These are phyloP conservation scores for Cottus gobio DNA, from an alignment of 2,113 vertebrate species.

Conservation along the genomic window DNA sequence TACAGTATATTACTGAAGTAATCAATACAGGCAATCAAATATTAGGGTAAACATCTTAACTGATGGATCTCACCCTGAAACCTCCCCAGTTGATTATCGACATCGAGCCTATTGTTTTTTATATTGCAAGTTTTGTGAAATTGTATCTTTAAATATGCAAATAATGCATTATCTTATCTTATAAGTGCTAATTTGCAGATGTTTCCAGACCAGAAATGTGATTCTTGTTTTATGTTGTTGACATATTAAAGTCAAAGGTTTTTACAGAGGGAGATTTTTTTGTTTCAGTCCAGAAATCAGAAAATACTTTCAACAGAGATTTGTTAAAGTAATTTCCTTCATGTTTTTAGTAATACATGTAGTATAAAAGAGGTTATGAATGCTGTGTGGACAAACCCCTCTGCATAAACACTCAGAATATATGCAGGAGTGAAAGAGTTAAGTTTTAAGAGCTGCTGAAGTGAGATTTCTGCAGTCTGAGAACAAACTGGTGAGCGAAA, in stretches of 20 bases:
- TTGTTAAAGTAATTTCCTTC: no score
- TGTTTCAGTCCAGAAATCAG: not conserved
- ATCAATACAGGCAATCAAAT: constrained; percentile 39
- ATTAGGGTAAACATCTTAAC: not conserved
- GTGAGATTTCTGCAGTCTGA: no score
- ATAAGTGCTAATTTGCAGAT: not conserved
- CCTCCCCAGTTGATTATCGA: not conserved
- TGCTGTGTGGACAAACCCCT: no score
- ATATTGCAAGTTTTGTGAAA: not conserved
- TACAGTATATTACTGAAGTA: constrained; percentile 6
- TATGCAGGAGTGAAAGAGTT: no score
- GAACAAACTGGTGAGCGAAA: no score
- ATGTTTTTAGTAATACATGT: no score
- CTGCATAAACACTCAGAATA: no score
- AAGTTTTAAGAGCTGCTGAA: no score
- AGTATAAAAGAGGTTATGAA: no score
- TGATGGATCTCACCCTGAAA: not conserved
- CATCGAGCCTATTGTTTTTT: not conserved
- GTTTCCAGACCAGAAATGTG: not conserved
- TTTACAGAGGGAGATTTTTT: not conserved
- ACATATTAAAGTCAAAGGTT: no score
- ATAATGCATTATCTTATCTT: not conserved
- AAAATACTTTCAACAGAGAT: no score
- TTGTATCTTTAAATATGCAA: not conserved
- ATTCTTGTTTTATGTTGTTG: no score